A percentile compares a stretch with the other conserved stretches of the same genome.
Evolutionary conservation across 23 tunicate species (phyloP).

Genomic region (Trididemnum clinides): DNA sequence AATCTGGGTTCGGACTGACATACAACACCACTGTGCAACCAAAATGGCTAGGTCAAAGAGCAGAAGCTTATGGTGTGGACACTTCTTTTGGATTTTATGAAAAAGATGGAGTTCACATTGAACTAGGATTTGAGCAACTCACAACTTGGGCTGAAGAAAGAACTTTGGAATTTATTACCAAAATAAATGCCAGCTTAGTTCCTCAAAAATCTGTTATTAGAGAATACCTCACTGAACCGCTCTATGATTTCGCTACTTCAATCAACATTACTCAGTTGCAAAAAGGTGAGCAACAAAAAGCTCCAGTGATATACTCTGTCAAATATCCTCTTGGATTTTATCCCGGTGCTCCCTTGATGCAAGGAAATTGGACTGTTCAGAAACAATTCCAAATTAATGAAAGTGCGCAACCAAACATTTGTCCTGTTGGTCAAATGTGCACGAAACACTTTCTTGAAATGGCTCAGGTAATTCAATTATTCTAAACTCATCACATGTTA

Average conservation of each 20-base stretch:
- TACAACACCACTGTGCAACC: background rate
- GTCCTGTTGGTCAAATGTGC: background rate
- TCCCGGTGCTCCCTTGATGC: background rate
- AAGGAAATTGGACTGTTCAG: background rate
- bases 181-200: background rate
- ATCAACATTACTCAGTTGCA: background rate
- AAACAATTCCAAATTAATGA: background rate
- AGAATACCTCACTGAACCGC: background rate
- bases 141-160: no score
- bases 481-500: no score
- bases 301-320: background rate
- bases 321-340: background rate
- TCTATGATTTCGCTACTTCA: background rate
- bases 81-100: background rate
- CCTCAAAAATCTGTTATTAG: background rate
- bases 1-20: background rate
- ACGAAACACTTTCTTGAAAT: background rate
- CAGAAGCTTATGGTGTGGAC: background rate
- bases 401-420: background rate
- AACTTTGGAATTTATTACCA: background rate
- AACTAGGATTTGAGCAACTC: background rate
- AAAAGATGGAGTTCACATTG: background rate
- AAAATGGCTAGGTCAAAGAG: background rate
- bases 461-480: constrained; percentile 22
- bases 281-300: background rate